Base-by-base conservation (phyloP, 2,888 invertebrate species). In the Agelastica alni region DNA sequence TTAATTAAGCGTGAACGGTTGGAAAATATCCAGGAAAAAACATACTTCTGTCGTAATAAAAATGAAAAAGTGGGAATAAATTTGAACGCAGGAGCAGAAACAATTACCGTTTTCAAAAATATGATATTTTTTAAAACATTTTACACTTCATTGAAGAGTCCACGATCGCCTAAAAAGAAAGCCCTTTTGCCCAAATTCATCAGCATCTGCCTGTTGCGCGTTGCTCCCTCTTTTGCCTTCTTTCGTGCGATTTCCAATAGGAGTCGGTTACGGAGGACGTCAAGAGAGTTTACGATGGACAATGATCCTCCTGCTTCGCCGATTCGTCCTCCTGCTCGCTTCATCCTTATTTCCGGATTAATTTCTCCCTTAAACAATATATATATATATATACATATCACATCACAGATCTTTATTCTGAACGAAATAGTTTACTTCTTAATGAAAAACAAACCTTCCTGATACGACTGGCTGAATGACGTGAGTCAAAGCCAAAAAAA, bases 201-300 rank as follows among this genome's bases (percentile, higher is more conserved):
- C 67, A 91, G 78, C 71, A 89, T 83, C 61, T 86, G 83, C 53
- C 90, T 80, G 79, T 91, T 91, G 65, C 85, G 84, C 68, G 84
- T 84, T 53, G 85, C 83, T 73, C 88, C 85, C 71, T 90, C 87
- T 65, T 87, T 83, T 79, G 88, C 88, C 79, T 90, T 88, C 75
- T 91, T 87, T 70, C 93, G 85, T 10, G 89, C 89, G 63, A 92
- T 86, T 78, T 93, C 92, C 64, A 92, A 78, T 60, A 92, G 76
- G 41, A 92, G 83, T 69, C 91, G 83, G 74, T 92, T 88, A 60
- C 93, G 84, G 36, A 93, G 81, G 43, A 93, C 92, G 75, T 93
- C 93, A 81, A 93, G 79, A 1, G 93, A 90, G 79, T 91, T 91
- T 69, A 89, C 89, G 77, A 93, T 91, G 61, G 93, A 93, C 63